Conservation (phyloP, 2,113 vertebrate species). For the Dicentrarchus labrax region DNA sequence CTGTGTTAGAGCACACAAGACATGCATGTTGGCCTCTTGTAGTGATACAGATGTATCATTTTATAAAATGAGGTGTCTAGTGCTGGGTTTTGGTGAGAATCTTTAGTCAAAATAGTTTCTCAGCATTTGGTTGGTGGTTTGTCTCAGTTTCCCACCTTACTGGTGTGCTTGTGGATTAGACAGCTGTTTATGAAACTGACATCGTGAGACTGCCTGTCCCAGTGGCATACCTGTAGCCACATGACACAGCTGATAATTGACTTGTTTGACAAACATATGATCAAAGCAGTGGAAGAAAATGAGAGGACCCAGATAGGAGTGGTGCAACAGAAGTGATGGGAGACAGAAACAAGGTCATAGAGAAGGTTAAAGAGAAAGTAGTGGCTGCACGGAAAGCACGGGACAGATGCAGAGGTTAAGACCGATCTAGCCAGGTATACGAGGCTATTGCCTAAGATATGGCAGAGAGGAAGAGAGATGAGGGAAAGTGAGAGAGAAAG, state of each 20-base stretch:
- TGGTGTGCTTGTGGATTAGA: not conserved
- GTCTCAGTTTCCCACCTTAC: conserved; percentile 6
- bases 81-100: not conserved
- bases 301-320: not conserved
- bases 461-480: not conserved
- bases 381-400: not conserved
- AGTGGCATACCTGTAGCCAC: conserved; percentile 9
- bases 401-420: not conserved
- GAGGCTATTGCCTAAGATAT: not conserved
- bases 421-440: not conserved
- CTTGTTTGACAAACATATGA: not conserved
- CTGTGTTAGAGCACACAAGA: not conserved
- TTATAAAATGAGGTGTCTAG: not conserved
- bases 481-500: not conserved
- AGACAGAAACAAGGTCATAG: not conserved
- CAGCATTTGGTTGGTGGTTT: not conserved
- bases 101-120: not conserved
- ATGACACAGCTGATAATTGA: conserved; percentile 12
- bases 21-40: not conserved
- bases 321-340: not conserved
- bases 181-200: not conserved
- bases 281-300: not conserved
- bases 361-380: not conserved
- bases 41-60: not conserved
- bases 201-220: conserved; percentile 47